phyloP scores from a whole-genome alignment of 2,797 vertebrate genomes.

The Leuciscus waleckii region DNA sequence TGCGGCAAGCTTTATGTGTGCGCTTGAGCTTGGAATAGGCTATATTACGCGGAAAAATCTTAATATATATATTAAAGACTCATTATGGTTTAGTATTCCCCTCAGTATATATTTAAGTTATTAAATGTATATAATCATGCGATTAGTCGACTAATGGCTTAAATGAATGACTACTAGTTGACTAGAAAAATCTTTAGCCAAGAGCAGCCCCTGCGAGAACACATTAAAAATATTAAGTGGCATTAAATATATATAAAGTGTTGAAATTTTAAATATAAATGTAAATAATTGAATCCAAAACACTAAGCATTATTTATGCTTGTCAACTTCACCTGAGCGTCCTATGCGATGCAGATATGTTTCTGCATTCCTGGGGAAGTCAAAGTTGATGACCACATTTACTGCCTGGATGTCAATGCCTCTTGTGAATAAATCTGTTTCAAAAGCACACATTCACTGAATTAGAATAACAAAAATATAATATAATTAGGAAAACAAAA shows the following conservation, averaged over 20 bases:
- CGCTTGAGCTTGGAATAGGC: too few species aligned
- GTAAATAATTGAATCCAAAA: background rate
- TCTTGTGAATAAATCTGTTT: constrained; percentile 83
- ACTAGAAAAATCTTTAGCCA: too few species aligned
- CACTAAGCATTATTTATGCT: background rate
- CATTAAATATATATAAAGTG: too few species aligned
- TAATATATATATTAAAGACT: too few species aligned
- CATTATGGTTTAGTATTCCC: too few species aligned
- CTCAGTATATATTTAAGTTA: too few species aligned
- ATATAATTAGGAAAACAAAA: background rate
- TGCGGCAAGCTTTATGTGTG: too few species aligned
- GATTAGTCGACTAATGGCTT: too few species aligned
- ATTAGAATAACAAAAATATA: background rate
- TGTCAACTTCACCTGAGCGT: constrained; percentile 76
- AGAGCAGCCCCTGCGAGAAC: background rate
- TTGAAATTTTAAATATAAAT: background rate
- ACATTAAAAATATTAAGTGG: background rate
- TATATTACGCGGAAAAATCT: too few species aligned
- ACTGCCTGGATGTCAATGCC: constrained; percentile 87
- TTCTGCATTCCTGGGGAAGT: constrained; percentile 84
- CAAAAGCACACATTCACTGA: background rate
- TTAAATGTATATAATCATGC: too few species aligned
- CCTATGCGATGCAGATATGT: constrained; percentile 86
- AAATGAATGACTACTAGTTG: too few species aligned
- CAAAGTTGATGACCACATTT: constrained; percentile 86